Percentiles rank a stretch among this genome's conserved stretches.
Evolutionary conservation across 2,113 vertebrate species (phyloP).

Genomic region (Octodon degus): DNA sequence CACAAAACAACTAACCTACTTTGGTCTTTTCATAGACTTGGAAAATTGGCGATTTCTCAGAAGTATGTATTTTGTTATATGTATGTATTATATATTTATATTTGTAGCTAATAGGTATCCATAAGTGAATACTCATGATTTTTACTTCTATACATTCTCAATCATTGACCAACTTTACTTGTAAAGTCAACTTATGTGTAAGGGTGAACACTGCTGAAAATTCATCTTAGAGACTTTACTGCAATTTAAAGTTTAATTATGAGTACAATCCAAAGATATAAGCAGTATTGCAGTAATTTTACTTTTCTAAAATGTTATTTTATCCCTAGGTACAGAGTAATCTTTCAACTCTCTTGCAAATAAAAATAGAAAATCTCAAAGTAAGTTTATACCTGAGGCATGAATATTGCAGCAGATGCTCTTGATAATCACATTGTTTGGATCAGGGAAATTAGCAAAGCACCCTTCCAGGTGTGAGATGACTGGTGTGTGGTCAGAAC

Average conservation of each 20-base stretch:
- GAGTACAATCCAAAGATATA: background rate
- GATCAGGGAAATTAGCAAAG: background rate
- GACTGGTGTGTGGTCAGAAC: background rate
- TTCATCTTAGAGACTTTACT: background rate
- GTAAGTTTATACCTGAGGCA: background rate
- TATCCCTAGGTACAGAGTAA: background rate
- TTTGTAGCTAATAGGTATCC: background rate
- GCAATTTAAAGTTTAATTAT: background rate
- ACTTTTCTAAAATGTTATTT: background rate
- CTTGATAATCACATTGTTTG: background rate
- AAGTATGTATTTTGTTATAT: background rate
- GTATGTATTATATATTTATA: background rate
- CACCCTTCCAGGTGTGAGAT: background rate
- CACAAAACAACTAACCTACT: background rate
- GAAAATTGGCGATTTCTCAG: background rate
- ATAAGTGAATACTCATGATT: background rate
- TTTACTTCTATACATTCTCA: background rate
- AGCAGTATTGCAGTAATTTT: background rate
- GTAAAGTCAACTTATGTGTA: background rate
- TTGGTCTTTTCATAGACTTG: background rate
- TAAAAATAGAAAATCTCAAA: constrained; percentile 21
- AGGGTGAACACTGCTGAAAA: background rate
- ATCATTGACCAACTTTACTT: background rate
- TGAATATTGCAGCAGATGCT: no score
- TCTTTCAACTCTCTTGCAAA: background rate